A percentile compares a stretch with the other conserved stretches of the same genome.
phyloP scores from a whole-genome alignment of 2,113 vertebrate genomes.

The Antennarius striatus region DNA sequence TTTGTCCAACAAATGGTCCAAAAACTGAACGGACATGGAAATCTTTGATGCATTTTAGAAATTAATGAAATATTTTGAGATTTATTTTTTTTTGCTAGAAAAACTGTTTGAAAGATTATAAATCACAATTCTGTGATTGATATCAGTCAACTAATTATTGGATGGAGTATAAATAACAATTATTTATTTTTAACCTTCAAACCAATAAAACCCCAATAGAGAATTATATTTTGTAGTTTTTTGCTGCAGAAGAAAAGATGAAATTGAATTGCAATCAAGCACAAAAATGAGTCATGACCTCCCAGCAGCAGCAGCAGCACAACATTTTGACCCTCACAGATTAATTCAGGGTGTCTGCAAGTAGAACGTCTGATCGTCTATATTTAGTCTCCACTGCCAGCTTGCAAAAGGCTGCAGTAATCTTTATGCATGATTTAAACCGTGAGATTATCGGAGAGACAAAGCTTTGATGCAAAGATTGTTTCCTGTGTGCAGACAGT shows the following conservation, averaged over 20 bases:
- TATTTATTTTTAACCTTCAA: background rate
- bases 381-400: constrained; percentile 48
- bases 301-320: background rate
- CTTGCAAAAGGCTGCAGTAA: constrained; percentile 52
- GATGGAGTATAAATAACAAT: too few relatives aligned
- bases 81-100: too few relatives aligned
- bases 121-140: too few relatives aligned
- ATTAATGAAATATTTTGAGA: too few relatives aligned
- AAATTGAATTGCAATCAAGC: too few relatives aligned
- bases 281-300: background rate
- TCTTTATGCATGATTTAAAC: constrained; percentile 59
- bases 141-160: background rate
- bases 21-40: too few relatives aligned
- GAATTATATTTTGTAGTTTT: too few relatives aligned
- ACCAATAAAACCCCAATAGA: background rate
- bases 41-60: too few relatives aligned
- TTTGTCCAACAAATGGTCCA: too few relatives aligned
- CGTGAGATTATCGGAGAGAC: constrained; percentile 63
- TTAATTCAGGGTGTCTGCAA: constrained; percentile 11
- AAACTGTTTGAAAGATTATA: too few relatives aligned
- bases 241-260: background rate
- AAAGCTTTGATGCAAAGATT: constrained; percentile 44
- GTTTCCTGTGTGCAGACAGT: constrained; percentile 27
- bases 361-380: constrained; percentile 38
- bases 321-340: background rate